These are phyloP conservation scores for Tipula lateralis DNA, from an alignment of 2,888 invertebrate genomes.

Conservation along the genomic window DNA sequence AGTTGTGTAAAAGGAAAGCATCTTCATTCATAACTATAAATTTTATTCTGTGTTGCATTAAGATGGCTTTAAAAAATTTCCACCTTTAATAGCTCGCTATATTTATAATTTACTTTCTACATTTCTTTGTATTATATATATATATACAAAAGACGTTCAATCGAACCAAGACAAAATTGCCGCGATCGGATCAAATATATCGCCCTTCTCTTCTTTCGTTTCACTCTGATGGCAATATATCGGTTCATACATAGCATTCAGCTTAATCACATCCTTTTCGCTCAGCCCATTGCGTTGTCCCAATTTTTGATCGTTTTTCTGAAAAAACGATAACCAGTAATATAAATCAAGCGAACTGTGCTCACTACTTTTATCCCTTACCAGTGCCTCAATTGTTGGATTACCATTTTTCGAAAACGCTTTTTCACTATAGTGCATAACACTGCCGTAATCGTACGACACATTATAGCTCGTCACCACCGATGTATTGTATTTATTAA, in stretches of 20 bases:
- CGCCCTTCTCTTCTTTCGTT: background rate
- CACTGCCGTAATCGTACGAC: conserved; percentile 64
- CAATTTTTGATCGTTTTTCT: conserved; percentile 50
- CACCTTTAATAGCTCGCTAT: background rate
- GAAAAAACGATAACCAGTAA: conserved; percentile 31
- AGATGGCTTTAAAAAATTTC: background rate
- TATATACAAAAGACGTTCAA: background rate
- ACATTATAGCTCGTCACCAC: conserved; percentile 62
- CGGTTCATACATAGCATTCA: conserved; percentile 53
- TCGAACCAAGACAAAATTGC: background rate
- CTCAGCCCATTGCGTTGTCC: conserved; percentile 55
- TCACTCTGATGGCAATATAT: background rate
- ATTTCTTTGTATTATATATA: background rate
- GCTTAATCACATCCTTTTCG: conserved; percentile 51
- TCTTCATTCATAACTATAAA: background rate
- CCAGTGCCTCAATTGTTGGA: conserved; percentile 60
- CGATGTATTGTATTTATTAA: conserved; percentile 61
- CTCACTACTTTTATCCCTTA: conserved; percentile 35
- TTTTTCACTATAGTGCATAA: conserved; percentile 66
- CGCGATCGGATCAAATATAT: background rate
- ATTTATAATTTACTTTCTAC: background rate
- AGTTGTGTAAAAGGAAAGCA: conserved; percentile 5
- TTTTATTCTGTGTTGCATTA: background rate
- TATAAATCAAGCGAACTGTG: background rate
- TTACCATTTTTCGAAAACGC: conserved; percentile 66